A percentile compares a stretch with the other conserved stretches of the same genome.
phyloP scores from a whole-genome alignment of 2,888 invertebrate species.

The Dolichomitus sp. region DNA sequence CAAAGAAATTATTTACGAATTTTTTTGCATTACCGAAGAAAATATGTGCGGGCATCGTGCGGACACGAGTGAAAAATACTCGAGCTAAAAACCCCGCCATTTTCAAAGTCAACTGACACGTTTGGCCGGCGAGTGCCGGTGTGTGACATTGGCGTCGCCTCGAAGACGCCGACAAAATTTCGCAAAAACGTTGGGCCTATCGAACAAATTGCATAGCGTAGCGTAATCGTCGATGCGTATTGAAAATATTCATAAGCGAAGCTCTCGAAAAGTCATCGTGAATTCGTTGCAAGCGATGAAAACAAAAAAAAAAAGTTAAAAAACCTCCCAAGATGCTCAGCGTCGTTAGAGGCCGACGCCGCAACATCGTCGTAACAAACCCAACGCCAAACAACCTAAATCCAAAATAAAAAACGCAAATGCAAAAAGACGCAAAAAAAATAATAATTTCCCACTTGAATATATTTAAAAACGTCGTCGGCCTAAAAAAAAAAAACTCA shows the following conservation, averaged over 20 bases:
- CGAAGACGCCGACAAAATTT: slow-evolving; percentile 27
- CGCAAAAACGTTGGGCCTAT: neutral
- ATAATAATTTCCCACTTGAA: too few species aligned
- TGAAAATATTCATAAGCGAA: neutral
- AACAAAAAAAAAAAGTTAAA: neutral
- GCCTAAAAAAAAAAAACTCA: neutral
- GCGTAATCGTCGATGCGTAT: neutral
- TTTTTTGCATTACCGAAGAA: too few species aligned
- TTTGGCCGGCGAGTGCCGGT: slow-evolving; percentile 64
- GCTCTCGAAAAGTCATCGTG: neutral
- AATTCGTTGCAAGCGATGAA: neutral
- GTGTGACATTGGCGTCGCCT: slow-evolving; percentile 59
- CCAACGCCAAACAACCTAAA: too few species aligned
- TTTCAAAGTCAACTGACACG: slow-evolving; percentile 80
- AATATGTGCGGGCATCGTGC: too few species aligned
- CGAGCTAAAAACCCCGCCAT: slow-evolving; percentile 78
- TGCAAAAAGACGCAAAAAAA: too few species aligned
- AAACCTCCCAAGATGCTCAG: neutral
- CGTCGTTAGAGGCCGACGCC: neutral
- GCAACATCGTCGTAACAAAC: neutral
- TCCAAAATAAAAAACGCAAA: too few species aligned
- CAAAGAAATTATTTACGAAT: too few species aligned
- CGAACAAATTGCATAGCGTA: neutral
- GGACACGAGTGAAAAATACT: neutral
- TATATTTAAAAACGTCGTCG: neutral